Base-by-base conservation (phyloP, 1,140 invertebrate species). In the Dinothrombium tinctorium region DNA sequence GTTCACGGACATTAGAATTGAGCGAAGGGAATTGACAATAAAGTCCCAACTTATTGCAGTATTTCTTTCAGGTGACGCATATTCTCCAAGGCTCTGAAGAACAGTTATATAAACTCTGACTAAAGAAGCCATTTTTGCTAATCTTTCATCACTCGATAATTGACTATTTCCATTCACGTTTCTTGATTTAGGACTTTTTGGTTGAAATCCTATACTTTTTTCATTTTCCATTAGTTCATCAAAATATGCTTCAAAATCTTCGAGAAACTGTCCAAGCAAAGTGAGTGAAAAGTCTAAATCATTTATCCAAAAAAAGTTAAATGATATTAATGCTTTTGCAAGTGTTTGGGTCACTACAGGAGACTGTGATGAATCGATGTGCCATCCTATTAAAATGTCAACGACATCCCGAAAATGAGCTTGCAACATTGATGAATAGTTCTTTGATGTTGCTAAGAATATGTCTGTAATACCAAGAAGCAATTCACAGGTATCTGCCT, bases 351-450 rank as follows among this genome's bases (percentile, higher is more conserved):
- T 60, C 47, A 80, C 69, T 57, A 64, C 50, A 54, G 70, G 56
- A 55, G 72, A 54, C 56, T 90, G 82, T 2, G 71, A 73, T 22
- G 70, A 70, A 55, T 92, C 86, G 33, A 92, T 76, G 56, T 87
- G 82, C 86, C 87, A 92, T 4, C 86, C 86, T 28, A 92, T 79
- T 11, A 94, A 59, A 50, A 92, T 86, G 52, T 94, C 86, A 12
- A 90, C 80, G n/a, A 77, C 78, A 53, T 92, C 83, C 38, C 73
- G 72, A 58, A 89, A 89, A 57, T 80, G 73, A 33, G 69, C 66
- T 21, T 68, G 69, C 58, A 89, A 84, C 31, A 73, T 63, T 46
- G 72, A 67, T 3, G 77, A 76, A 55, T 80, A 82, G 12, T 68
- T 67, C 48, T 73, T 69, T 12, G 77, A 72, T 39, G 84, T 61